These are phyloP conservation scores for Eucriotettix oculatus DNA, from an alignment of 2,888 invertebrate genomes.

Conservation along the genomic window DNA sequence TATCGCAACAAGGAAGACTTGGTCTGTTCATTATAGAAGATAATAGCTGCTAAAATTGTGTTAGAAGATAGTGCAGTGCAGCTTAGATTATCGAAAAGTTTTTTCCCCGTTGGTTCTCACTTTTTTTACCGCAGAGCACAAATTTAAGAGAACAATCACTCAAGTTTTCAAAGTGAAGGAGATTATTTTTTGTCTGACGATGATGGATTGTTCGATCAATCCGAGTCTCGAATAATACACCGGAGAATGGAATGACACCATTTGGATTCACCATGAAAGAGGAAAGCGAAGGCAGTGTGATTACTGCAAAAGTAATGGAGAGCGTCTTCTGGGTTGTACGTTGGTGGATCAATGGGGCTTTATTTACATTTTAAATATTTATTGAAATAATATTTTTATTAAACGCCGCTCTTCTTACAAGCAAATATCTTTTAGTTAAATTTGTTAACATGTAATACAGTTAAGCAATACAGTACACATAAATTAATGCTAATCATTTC, in stretches of 20 bases:
- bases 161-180: neutral
- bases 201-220: neutral
- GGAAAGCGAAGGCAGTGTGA: neutral
- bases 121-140: neutral
- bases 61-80: neutral
- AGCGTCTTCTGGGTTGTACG: neutral
- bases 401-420: no score
- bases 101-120: neutral
- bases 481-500: no score
- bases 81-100: slow-evolving; percentile 1
- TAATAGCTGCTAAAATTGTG: neutral
- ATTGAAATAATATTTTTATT: no score
- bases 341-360: no score
- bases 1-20: no score
- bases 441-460: no score
- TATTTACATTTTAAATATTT: no score
- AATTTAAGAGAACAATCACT: neutral
- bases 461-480: no score
- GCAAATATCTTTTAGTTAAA: no score
- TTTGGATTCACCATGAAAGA: neutral
- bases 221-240: neutral
- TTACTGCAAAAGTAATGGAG: neutral
- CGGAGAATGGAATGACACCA: neutral
- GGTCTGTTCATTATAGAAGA: no score
- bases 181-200: neutral